A percentile compares a stretch with the other conserved stretches of the same genome.
phyloP scores from a whole-genome alignment of 2,888 invertebrate species.

The Drosophila cognata region DNA sequence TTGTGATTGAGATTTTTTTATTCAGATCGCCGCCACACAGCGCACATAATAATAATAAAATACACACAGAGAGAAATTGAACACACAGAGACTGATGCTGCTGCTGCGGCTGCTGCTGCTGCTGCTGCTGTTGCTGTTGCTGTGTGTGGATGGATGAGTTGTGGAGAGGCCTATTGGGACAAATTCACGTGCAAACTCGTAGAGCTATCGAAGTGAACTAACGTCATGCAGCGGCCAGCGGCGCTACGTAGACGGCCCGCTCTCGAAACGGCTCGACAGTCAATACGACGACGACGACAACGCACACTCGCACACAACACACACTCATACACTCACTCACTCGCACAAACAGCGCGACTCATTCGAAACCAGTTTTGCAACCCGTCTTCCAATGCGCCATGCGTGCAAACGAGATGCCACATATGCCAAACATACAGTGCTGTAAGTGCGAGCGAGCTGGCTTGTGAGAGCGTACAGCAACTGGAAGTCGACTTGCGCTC shows the following conservation, averaged over 20 bases:
- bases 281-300: conserved; percentile 24
- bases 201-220: conserved; percentile 86
- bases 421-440: conserved; percentile 5
- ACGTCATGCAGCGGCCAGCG: conserved; percentile 84
- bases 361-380: conserved; percentile 70
- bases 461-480: conserved; percentile 46
- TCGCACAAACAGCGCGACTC: conserved; percentile 9
- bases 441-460: conserved; percentile 37
- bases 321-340: conserved; percentile 21
- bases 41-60: conserved; percentile 46
- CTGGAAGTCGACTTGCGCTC: conserved; percentile 80
- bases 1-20: conserved; percentile 53
- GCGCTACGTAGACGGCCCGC: conserved; percentile 81
- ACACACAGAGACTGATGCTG: conserved; percentile 34
- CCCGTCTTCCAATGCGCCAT: conserved; percentile 61
- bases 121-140: conserved; percentile 6
- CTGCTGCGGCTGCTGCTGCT: conserved; percentile 10
- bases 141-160: conserved; percentile 9
- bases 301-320: conserved; percentile 20
- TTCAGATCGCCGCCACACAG: conserved; percentile 44
- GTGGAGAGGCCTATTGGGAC: conserved; percentile 68
- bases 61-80: conserved; percentile 45
- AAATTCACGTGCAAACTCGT: conserved; percentile 85
- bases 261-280: conserved; percentile 46
- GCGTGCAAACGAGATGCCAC: conserved; percentile 47